These are phyloP conservation scores for Charanyca ferruginea DNA, from an alignment of 2,888 invertebrate genomes.

Conservation along the genomic window DNA sequence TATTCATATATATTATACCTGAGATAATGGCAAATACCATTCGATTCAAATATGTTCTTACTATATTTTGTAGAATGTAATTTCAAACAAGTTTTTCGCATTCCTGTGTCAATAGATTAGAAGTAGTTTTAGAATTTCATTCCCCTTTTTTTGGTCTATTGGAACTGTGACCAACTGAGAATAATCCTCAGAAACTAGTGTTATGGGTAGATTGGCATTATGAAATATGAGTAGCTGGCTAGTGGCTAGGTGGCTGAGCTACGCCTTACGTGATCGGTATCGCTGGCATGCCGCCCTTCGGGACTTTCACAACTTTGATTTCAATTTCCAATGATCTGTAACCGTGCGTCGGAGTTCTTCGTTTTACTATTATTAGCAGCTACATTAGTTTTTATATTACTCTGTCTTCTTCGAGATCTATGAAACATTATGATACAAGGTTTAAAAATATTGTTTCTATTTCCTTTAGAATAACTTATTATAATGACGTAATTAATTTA, in stretches of 20 bases:
- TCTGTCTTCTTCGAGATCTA: background rate
- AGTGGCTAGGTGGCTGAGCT: slow-evolving; percentile 26
- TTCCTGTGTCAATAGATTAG: background rate
- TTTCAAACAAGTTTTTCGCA: background rate
- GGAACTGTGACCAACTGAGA: background rate
- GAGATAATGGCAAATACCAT: background rate
- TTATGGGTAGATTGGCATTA: slow-evolving; percentile 18
- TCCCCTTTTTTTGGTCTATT: background rate
- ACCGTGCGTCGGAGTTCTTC: slow-evolving; percentile 16
- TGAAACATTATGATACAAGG: background rate
- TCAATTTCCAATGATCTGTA: slow-evolving; percentile 42
- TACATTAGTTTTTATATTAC: too few species aligned
- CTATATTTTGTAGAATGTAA: too few species aligned
- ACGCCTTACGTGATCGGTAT: slow-evolving; percentile 57
- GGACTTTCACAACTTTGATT: slow-evolving; percentile 55
- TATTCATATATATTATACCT: slow-evolving; percentile 11
- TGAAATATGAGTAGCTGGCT: slow-evolving; percentile 43
- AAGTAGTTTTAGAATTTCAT: background rate
- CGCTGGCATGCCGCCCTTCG: slow-evolving; percentile 41
- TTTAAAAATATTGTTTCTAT: too few species aligned
- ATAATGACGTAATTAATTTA: slow-evolving; percentile 4
- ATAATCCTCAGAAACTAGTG: slow-evolving; percentile 1
- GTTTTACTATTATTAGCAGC: slow-evolving; percentile 4
- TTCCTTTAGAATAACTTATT: too few species aligned
- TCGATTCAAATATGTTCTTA: background rate